Conservation (phyloP, 2,113 vertebrate species). For the Pterocles orientalis region DNA sequence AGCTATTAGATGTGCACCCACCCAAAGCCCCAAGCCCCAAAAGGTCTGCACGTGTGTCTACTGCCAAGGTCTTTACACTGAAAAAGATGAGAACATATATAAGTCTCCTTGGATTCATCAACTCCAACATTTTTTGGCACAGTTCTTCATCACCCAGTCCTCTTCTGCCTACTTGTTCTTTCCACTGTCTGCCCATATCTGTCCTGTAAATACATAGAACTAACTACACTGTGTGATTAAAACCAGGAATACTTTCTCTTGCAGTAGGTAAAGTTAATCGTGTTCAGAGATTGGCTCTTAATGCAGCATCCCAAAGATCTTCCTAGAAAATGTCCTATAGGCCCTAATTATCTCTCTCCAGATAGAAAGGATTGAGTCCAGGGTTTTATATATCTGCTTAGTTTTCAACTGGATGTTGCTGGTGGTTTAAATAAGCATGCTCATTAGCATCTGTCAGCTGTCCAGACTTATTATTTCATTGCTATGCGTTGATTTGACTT, state of each 20-base stretch:
- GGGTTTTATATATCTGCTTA: slow-evolving; percentile 29
- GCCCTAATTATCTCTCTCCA: slow-evolving; percentile 57
- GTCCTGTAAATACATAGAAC: neutral
- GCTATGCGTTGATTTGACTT: slow-evolving; percentile 48
- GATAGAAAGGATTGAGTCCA: slow-evolving; percentile 42
- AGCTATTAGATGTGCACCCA: neutral
- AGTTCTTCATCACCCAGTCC: neutral
- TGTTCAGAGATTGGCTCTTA: slow-evolving; percentile 20
- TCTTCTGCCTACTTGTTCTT: slow-evolving; percentile 1
- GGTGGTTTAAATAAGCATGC: slow-evolving; percentile 47
- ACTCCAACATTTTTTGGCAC: neutral
- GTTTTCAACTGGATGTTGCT: slow-evolving; percentile 51
- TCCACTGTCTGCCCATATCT: neutral
- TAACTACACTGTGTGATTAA: neutral
- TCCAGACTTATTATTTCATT: slow-evolving; percentile 46
- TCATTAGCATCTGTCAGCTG: slow-evolving; percentile 65
- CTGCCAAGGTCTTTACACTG: neutral
- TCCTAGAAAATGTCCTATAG: slow-evolving; percentile 53
- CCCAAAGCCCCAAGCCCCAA: neutral
- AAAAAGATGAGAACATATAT: neutral
- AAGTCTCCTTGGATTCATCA: neutral
- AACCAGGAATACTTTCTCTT: slow-evolving; percentile 4
- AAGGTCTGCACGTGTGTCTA: neutral
- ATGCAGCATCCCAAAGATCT: slow-evolving; percentile 50
- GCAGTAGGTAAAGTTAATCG: slow-evolving; percentile 9